Conservation (phyloP, 2,113 vertebrate genomes). For the Chamaetylas fuelleborni region DNA sequence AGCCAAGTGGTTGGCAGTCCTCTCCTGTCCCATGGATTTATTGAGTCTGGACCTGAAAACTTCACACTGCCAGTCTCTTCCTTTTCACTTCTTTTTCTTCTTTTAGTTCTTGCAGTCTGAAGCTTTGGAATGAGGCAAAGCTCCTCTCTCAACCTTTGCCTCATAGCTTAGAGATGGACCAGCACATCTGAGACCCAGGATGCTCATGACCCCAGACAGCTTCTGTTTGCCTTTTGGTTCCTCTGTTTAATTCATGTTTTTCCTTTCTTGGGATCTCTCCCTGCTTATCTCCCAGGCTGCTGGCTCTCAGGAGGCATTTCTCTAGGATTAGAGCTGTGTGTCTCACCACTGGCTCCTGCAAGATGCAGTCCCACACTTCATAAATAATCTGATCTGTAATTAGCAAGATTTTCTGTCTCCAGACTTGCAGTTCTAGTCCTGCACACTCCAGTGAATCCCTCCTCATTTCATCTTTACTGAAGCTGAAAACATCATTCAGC, state of each 20-base stretch:
- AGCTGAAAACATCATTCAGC: background rate
- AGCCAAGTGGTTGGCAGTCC: background rate
- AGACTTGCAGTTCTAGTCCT: background rate
- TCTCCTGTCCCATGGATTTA: background rate
- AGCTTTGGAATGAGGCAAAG: background rate
- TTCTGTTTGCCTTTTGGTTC: constrained; percentile 25
- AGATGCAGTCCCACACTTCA: background rate
- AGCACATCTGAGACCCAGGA: background rate
- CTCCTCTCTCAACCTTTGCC: background rate
- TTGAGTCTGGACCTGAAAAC: background rate
- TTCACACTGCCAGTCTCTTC: background rate
- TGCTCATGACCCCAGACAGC: background rate
- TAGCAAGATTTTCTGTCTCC: constrained; percentile 4
- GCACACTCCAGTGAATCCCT: background rate
- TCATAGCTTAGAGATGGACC: background rate
- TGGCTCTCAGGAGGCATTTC: constrained; percentile 5
- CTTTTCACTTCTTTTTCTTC: background rate
- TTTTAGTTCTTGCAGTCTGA: background rate
- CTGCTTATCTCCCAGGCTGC: constrained; percentile 23
- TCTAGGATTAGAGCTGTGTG: background rate
- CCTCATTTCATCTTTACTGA: background rate
- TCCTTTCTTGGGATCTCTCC: background rate
- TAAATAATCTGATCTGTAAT: constrained; percentile 34
- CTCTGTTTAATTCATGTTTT: background rate
- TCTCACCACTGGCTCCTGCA: constrained; percentile 11